Conservation (phyloP, 35 echinoderm and acorn worm genomes). For the Apostichopus parvimensis region DNA sequence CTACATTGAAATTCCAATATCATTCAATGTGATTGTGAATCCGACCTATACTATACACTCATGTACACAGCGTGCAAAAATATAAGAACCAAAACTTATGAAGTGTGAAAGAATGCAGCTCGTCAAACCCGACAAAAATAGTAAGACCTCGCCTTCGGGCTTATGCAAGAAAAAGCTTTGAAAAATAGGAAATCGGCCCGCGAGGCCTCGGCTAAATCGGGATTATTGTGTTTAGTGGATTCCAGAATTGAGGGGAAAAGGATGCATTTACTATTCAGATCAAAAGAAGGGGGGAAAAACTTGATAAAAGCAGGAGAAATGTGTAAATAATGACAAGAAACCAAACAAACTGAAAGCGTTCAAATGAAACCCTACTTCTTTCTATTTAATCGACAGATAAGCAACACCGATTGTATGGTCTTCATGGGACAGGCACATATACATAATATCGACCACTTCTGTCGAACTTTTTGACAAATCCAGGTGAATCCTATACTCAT, state of each 20-base stretch:
- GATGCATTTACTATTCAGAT: not conserved
- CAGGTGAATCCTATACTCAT: too few species aligned
- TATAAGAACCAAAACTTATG: not conserved
- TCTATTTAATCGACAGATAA: too few species aligned
- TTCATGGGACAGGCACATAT: too few species aligned
- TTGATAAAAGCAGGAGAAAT: not conserved
- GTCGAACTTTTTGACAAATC: too few species aligned
- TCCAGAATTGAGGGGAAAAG: not conserved
- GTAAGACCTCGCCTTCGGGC: not conserved
- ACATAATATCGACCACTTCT: too few species aligned
- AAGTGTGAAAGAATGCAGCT: too few species aligned
- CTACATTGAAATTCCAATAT: too few species aligned
- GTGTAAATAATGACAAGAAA: not conserved
- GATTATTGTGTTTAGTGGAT: not conserved
- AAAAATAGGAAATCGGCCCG: not conserved
- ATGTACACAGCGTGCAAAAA: constrained; percentile 18
- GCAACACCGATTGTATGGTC: too few species aligned
- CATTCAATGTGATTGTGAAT: too few species aligned
- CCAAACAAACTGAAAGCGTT: not conserved
- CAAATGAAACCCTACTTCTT: not conserved
- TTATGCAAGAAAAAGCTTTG: not conserved
- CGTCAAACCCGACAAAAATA: not conserved
- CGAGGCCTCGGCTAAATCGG: not conserved
- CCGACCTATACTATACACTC: not conserved
- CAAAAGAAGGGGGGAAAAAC: not conserved